Evolutionary conservation across 2,113 vertebrate species (phyloP).

Genomic region (Lophura nycthemera): DNA sequence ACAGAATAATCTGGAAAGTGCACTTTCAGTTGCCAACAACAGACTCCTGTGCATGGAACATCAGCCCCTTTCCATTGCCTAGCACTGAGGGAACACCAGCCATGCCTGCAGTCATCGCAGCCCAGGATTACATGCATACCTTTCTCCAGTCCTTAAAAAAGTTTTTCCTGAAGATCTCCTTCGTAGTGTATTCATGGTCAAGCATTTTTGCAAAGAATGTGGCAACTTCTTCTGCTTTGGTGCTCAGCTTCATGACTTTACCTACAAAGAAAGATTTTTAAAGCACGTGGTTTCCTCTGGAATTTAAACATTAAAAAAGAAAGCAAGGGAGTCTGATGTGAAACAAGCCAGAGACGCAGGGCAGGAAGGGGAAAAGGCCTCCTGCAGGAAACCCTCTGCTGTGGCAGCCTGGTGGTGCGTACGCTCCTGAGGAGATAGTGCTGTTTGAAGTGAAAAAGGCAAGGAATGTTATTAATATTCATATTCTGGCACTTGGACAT

Average conservation of each 20-base stretch:
- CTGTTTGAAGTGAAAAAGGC: constrained; percentile 27
- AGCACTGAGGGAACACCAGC: neutral
- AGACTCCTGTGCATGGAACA: neutral
- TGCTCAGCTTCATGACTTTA: constrained; percentile 91
- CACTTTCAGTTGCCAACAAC: neutral
- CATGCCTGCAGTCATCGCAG: neutral
- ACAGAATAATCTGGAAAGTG: neutral
- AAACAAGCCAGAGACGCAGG: neutral
- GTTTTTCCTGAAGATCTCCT: constrained; percentile 97
- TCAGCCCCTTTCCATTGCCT: neutral
- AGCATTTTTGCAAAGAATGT: constrained; percentile 99
- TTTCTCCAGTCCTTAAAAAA: constrained; percentile 98
- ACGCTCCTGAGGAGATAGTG: neutral
- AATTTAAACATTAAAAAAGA: constrained; percentile 15
- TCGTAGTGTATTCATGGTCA: constrained; percentile 97
- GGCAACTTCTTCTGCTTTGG: constrained; percentile 93
- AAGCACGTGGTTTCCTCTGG: constrained; percentile 27
- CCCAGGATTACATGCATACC: constrained; percentile 72
- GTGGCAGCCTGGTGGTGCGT: neutral
- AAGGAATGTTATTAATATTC: neutral
- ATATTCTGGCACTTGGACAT: neutral
- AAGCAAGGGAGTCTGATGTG: neutral
- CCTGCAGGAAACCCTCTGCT: constrained; percentile 34
- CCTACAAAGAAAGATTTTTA: constrained; percentile 78
- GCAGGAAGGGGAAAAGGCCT: constrained; percentile 62